Conservation (phyloP, 1,140 invertebrate genomes). For the Uloborus diversus region DNA sequence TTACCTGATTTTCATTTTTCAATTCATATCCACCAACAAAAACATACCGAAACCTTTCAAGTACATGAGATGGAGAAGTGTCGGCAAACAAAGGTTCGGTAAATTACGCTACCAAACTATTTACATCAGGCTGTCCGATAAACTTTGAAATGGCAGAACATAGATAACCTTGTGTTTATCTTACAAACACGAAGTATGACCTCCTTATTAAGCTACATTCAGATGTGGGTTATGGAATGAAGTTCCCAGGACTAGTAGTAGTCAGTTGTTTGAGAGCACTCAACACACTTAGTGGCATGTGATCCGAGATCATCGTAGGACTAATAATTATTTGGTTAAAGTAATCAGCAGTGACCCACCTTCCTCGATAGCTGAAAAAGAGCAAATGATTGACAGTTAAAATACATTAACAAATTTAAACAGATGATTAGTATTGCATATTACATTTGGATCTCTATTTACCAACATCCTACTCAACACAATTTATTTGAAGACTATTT, state of each 20-base stretch:
- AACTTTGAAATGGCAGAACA: slow-evolving; percentile 50
- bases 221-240: slow-evolving; percentile 29
- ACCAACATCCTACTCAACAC: neutral
- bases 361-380: slow-evolving; percentile 60
- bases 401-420: neutral
- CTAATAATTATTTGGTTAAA: slow-evolving; percentile 66
- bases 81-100: neutral
- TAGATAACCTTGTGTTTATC: slow-evolving; percentile 15
- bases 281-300: slow-evolving; percentile 63
- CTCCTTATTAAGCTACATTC: neutral
- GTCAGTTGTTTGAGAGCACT: slow-evolving; percentile 45
- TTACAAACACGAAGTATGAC: neutral
- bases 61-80: neutral
- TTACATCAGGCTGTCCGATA: neutral
- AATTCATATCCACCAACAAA: neutral
- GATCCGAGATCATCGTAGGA: slow-evolving; percentile 66
- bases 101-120: neutral
- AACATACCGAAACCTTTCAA: neutral
- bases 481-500: neutral
- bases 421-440: neutral
- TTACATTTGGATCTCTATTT: neutral
- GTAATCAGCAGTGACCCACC: slow-evolving; percentile 64
- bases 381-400: neutral
- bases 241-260: slow-evolving; percentile 18
- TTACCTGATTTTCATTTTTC: neutral